Conservation (phyloP, 2,888 invertebrate species). For the Dyspetes luteomarginatus region DNA sequence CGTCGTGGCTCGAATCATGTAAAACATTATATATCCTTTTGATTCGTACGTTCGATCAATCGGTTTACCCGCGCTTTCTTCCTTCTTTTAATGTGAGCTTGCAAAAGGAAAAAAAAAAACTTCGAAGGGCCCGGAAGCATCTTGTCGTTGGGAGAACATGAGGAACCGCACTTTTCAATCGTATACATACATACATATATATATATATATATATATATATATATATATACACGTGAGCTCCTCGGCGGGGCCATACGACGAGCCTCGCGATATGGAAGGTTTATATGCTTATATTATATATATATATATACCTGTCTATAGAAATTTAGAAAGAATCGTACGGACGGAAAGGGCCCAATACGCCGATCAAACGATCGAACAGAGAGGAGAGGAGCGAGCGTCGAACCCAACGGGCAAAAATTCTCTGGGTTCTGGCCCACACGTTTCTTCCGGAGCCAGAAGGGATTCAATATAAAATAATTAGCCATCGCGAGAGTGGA, state of each 20-base stretch:
- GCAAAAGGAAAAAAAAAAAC: conserved; percentile 2
- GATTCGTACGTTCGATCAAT: conserved; percentile 45
- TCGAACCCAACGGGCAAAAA: conserved; percentile 51
- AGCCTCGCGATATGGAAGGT: background rate
- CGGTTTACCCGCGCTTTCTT: conserved; percentile 39
- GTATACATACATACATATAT: background rate
- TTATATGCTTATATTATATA: background rate
- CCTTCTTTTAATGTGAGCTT: conserved; percentile 32
- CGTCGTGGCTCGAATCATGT: conserved; percentile 1
- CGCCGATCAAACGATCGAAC: conserved; percentile 46
- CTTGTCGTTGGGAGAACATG: background rate
- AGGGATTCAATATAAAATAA: conserved; percentile 73
- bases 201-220: too few relatives aligned
- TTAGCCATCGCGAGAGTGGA: conserved; percentile 67
- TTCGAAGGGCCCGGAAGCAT: conserved; percentile 45
- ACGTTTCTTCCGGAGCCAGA: conserved; percentile 57
- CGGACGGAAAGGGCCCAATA: conserved; percentile 12
- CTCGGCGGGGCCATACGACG: conserved; percentile 30
- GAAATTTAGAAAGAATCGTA: conserved; percentile 10
- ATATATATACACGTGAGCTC: conserved; percentile 36
- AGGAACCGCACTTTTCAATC: conserved; percentile 24
- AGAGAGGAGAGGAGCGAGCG: conserved; percentile 28
- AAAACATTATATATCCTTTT: conserved; percentile 10
- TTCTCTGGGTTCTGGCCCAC: conserved; percentile 19
- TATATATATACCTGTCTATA: conserved; percentile 5